Evolutionary conservation across 2,888 invertebrate genomes (phyloP).

Genomic region (Caenorhabditis macrosperma): DNA sequence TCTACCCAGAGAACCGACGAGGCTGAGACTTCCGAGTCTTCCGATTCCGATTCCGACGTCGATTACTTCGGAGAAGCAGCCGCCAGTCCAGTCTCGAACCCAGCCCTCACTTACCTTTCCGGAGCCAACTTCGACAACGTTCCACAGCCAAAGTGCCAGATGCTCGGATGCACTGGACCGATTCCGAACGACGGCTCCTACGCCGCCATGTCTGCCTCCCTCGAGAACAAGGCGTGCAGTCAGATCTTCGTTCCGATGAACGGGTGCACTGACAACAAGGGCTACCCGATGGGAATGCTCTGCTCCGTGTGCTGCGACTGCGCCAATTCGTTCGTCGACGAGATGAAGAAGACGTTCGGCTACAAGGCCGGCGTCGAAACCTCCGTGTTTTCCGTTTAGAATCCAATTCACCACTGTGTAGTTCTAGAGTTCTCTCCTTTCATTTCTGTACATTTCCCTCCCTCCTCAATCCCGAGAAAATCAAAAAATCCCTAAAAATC

Average conservation of each 20-base stretch:
- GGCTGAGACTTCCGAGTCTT: slow-evolving; percentile 25
- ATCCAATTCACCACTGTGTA: background rate
- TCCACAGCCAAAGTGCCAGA: slow-evolving; percentile 69
- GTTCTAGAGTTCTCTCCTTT: background rate
- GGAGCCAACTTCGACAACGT: slow-evolving; percentile 75
- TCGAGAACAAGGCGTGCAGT: slow-evolving; percentile 65
- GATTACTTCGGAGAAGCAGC: slow-evolving; percentile 56
- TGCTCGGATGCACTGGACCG: slow-evolving; percentile 77
- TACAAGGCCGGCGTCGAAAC: slow-evolving; percentile 60
- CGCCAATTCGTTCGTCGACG: slow-evolving; percentile 65
- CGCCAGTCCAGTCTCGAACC: slow-evolving; percentile 69
- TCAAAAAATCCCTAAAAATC: slow-evolving; percentile 34
- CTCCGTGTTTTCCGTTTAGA: slow-evolving; percentile 25
- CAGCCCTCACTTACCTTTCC: slow-evolving; percentile 72
- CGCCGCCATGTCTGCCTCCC: slow-evolving; percentile 50
- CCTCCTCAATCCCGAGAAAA: slow-evolving; percentile 14
- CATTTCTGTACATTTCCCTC: background rate
- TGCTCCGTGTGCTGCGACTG: slow-evolving; percentile 78
- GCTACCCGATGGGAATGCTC: slow-evolving; percentile 77
- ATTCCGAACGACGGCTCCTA: slow-evolving; percentile 74
- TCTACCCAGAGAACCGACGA: slow-evolving; percentile 35
- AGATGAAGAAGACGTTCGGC: slow-evolving; percentile 75
- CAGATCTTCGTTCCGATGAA: slow-evolving; percentile 77
- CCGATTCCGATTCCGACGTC: slow-evolving; percentile 46
- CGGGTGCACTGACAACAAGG: slow-evolving; percentile 71